phyloP scores from a whole-genome alignment of 2,797 vertebrate species.

The Chromobotia macracanthus region DNA sequence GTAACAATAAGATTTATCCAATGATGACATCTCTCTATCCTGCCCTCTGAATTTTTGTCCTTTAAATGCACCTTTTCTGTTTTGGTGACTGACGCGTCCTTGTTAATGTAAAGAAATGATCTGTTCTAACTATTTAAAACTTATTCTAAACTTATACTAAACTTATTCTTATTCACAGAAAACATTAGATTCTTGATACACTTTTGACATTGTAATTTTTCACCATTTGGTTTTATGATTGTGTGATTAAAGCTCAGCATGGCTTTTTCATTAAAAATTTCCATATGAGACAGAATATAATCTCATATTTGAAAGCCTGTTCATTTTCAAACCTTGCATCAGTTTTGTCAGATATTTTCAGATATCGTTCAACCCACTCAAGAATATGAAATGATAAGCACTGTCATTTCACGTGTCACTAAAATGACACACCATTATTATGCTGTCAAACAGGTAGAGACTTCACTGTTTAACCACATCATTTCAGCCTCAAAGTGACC shows the following conservation, averaged over 20 bases:
- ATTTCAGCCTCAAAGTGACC: slow-evolving; percentile 22
- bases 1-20: too few relatives aligned
- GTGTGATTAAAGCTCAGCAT: background rate
- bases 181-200: background rate
- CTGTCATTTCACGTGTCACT: slow-evolving; percentile 40
- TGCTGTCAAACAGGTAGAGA: slow-evolving; percentile 39
- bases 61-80: too few relatives aligned
- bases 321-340: slow-evolving; percentile 4
- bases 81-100: background rate
- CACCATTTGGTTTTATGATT: background rate
- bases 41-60: too few relatives aligned
- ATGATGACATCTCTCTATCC: too few relatives aligned
- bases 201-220: background rate
- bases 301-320: background rate
- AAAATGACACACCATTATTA: slow-evolving; percentile 39
- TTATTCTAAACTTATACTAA: too few relatives aligned
- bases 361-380: slow-evolving; percentile 13
- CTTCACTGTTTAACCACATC: slow-evolving; percentile 16
- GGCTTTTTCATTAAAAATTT: background rate
- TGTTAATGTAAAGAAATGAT: background rate
- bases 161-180: slow-evolving; percentile 6
- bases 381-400: slow-evolving; percentile 40
- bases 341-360: slow-evolving; percentile 24
- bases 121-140: background rate
- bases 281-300: background rate